Percentiles rank a stretch among this genome's conserved stretches.
Conservation (phyloP, 2,113 vertebrate species). For the Lucifuga dentata region DNA sequence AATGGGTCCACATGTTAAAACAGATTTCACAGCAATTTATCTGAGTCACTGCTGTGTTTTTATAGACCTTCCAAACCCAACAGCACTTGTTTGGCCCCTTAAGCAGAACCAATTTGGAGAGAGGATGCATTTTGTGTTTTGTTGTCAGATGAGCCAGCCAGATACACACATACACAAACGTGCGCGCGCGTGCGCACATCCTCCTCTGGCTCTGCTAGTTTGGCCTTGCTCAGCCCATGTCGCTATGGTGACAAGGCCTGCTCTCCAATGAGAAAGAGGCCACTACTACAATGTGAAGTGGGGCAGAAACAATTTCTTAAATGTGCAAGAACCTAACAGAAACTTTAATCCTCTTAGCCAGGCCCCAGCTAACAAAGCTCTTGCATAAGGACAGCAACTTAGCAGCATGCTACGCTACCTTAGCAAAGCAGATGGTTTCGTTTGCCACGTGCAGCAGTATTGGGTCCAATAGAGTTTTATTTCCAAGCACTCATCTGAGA, state of each 20-base stretch:
- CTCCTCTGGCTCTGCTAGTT: slow-evolving; percentile 58
- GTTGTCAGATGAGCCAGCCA: slow-evolving; percentile 55
- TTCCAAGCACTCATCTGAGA: slow-evolving; percentile 30
- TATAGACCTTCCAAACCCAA: slow-evolving; percentile 17
- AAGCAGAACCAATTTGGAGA: slow-evolving; percentile 51
- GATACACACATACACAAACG: slow-evolving; percentile 19
- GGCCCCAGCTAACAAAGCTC: slow-evolving; percentile 77
- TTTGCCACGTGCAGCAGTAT: slow-evolving; percentile 52
- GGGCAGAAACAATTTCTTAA: slow-evolving; percentile 85
- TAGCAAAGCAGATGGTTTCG: slow-evolving; percentile 52
- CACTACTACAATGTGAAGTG: slow-evolving; percentile 76
- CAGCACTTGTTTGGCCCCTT: slow-evolving; percentile 33
- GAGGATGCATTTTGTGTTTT: slow-evolving; percentile 44
- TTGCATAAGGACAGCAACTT: slow-evolving; percentile 68
- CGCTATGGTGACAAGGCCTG: slow-evolving; percentile 71
- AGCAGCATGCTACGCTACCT: slow-evolving; percentile 68
- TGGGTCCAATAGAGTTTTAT: slow-evolving; percentile 39
- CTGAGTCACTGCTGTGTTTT: slow-evolving; percentile 19
- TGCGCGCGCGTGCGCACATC: too few relatives aligned
- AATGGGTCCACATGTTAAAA: slow-evolving; percentile 4
- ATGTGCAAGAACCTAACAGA: slow-evolving; percentile 83
- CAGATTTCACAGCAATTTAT: slow-evolving; percentile 8
- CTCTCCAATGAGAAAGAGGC: slow-evolving; percentile 69
- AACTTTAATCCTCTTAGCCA: slow-evolving; percentile 85
- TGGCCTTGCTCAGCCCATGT: slow-evolving; percentile 62